phyloP scores from a whole-genome alignment of 2,888 invertebrate species.

The Agrilus biguttatus region DNA sequence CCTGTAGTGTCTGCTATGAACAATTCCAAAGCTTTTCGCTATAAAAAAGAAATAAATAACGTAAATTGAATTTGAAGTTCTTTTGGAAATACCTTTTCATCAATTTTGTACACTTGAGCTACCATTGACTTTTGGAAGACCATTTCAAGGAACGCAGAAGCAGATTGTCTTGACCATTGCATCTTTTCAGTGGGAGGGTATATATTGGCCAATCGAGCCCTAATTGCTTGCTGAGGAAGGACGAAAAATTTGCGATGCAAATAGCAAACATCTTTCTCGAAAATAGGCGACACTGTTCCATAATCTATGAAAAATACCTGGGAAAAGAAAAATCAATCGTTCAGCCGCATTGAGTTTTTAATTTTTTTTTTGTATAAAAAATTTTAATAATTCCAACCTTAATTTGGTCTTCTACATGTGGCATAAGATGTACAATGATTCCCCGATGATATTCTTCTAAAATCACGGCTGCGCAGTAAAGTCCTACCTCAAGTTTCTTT shows the following conservation, averaged over 20 bases:
- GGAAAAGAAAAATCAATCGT: constrained; percentile 2
- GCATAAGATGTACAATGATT: constrained; percentile 30
- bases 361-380: background rate
- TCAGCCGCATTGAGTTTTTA: background rate
- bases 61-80: background rate
- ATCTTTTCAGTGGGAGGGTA: constrained; percentile 29
- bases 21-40: constrained; percentile 17
- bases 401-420: constrained; percentile 30
- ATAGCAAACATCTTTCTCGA: constrained; percentile 20
- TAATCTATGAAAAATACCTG: constrained; percentile 44
- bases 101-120: constrained; percentile 25
- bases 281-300: constrained; percentile 36
- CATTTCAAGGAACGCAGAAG: constrained; percentile 27
- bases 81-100: constrained; percentile 15
- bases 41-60: constrained; percentile 4
- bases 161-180: constrained; percentile 35
- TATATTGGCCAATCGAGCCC: constrained; percentile 35
- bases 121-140: constrained; percentile 28
- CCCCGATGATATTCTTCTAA: constrained; percentile 39
- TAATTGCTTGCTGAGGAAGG: constrained; percentile 37
- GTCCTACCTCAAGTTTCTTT: constrained; percentile 23
- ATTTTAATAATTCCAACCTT: constrained; percentile 23
- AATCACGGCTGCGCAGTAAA: constrained; percentile 35
- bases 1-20: constrained; percentile 37
- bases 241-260: constrained; percentile 30